Conservation (phyloP, 2,888 invertebrate genomes). For the Therioaphis trifolii region DNA sequence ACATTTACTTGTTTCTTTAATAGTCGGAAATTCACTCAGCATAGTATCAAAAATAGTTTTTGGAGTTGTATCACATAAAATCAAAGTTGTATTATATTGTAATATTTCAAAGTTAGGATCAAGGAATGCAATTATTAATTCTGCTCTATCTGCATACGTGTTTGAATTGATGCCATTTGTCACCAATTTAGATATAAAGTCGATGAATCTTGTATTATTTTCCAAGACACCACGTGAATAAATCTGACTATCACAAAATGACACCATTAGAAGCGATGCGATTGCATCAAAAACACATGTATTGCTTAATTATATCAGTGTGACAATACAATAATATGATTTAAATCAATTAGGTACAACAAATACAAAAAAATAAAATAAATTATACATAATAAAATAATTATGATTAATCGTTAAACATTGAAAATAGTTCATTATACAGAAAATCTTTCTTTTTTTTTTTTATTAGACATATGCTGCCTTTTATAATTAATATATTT, state of each 20-base stretch:
- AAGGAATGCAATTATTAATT: background rate
- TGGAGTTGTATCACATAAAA: background rate
- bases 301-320: background rate
- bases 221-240: background rate
- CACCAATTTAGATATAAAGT: background rate
- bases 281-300: background rate
- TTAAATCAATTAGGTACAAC: too few species aligned
- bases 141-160: slow-evolving; percentile 5
- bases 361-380: too few species aligned
- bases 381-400: too few species aligned
- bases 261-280: background rate
- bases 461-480: too few species aligned
- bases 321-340: too few species aligned
- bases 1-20: too few species aligned
- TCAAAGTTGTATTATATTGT: background rate
- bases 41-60: background rate
- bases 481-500: too few species aligned
- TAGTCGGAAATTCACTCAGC: background rate
- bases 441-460: too few species aligned
- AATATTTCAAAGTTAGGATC: background rate
- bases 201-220: background rate
- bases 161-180: background rate
- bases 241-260: background rate
- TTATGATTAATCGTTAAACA: too few species aligned
- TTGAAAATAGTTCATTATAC: too few species aligned